Evolutionary conservation across 2,113 vertebrate genomes (phyloP).

Genomic region (Anser cygnoides): DNA sequence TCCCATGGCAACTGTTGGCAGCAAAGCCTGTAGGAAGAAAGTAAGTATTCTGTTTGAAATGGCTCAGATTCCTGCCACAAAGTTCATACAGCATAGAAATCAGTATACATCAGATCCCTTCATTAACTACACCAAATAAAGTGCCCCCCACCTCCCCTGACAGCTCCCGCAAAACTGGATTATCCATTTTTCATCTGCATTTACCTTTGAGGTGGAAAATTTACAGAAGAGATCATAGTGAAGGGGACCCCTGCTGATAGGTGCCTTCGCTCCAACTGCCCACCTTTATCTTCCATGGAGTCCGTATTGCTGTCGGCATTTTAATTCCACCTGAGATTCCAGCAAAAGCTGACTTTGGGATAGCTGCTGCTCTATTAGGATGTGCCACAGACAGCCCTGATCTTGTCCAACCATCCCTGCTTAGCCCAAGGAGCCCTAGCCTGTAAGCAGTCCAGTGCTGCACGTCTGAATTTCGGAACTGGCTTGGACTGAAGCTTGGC

Average conservation of each 20-base stretch:
- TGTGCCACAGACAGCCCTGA: not conserved
- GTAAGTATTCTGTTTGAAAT: conserved; percentile 60
- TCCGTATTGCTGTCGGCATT: not conserved
- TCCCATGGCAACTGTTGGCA: conserved; percentile 62
- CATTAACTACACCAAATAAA: not conserved
- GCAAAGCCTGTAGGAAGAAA: conserved; percentile 36
- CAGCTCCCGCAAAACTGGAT: not conserved
- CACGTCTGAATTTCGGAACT: not conserved
- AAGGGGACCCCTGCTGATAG: not conserved
- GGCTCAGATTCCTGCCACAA: conserved; percentile 9
- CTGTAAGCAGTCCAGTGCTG: not conserved
- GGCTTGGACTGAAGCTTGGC: not conserved
- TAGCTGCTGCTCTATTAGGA: not conserved
- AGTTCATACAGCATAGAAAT: conserved; percentile 25
- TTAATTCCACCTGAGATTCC: not conserved
- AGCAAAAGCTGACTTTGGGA: not conserved
- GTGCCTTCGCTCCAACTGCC: not conserved
- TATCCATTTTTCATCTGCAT: not conserved
- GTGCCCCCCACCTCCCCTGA: too few relatives aligned
- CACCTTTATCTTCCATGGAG: not conserved
- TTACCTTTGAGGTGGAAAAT: not conserved
- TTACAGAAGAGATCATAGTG: not conserved
- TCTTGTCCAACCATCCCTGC: rapidly evolving
- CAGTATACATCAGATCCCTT: not conserved
- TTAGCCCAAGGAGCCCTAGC: not conserved